Evolutionary conservation across 2,797 vertebrate genomes (phyloP).

Genomic region (Lycodopsis pacificus): DNA sequence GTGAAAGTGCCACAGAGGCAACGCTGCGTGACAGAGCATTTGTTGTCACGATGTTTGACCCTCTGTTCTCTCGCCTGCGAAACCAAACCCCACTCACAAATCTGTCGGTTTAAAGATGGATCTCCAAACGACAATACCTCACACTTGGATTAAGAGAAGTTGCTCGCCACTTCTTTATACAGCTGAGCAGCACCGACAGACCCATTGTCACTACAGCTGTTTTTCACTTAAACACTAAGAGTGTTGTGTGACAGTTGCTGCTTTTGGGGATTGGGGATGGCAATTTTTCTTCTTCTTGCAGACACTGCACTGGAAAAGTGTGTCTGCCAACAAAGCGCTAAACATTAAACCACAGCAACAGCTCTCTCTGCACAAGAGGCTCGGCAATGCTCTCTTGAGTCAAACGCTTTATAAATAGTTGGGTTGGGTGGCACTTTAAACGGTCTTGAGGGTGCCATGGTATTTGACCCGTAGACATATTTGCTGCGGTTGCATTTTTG

Average conservation of each 20-base stretch:
- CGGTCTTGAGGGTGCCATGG: background rate
- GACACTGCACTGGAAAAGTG: background rate
- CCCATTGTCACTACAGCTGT: background rate
- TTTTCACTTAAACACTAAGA: background rate
- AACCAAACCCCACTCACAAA: background rate
- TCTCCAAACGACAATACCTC: background rate
- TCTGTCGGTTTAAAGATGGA: background rate
- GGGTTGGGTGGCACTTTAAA: background rate
- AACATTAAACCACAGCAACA: background rate
- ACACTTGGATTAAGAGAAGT: background rate
- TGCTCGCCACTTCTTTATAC: background rate
- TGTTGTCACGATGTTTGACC: slow-evolving; percentile 36
- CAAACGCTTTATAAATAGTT: slow-evolving; percentile 27
- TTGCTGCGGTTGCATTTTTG: slow-evolving; percentile 44
- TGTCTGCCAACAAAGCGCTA: background rate
- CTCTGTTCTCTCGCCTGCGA: background rate
- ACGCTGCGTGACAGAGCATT: slow-evolving; percentile 19
- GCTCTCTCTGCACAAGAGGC: background rate
- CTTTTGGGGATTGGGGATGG: background rate
- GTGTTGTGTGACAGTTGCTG: background rate
- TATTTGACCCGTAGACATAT: slow-evolving; percentile 34
- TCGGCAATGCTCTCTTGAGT: background rate
- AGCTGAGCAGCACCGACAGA: background rate
- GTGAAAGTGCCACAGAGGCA: background rate
- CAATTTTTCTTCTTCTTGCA: background rate